Evolutionary conservation across 2,888 invertebrate species (phyloP).

Genomic region (Cephalotes varians): DNA sequence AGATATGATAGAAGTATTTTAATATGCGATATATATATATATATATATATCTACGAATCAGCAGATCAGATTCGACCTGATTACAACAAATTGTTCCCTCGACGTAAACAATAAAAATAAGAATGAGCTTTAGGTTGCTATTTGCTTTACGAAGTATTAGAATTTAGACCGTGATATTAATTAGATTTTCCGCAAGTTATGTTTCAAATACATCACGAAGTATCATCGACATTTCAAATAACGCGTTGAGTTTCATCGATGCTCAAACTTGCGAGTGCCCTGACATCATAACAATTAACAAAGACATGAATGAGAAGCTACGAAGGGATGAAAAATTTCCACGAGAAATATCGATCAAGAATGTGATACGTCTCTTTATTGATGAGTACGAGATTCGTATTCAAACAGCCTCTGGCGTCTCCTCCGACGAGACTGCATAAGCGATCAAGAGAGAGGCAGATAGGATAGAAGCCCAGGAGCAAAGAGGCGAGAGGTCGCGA

Average conservation of each 20-base stretch:
- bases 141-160: background rate
- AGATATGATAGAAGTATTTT: background rate
- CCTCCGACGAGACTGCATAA: conserved; percentile 39
- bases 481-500: conserved; percentile 58
- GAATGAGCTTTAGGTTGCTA: background rate
- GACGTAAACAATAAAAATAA: background rate
- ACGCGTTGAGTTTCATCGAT: background rate
- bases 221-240: conserved; percentile 2
- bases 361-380: conserved; percentile 14
- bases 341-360: conserved; percentile 37
- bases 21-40: too few species aligned
- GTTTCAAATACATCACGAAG: background rate
- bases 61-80: background rate
- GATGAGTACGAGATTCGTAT: conserved; percentile 8
- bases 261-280: background rate
- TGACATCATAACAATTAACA: conserved; percentile 12
- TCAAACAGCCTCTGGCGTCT: conserved; percentile 20
- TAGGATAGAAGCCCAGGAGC: conserved; percentile 61
- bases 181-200: background rate
- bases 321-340: background rate
- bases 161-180: background rate
- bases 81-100: background rate
- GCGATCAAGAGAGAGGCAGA: conserved; percentile 48
- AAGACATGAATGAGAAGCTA: conserved; percentile 20
- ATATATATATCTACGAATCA: background rate